Evolutionary conservation across 2,797 vertebrate species (phyloP), one percentile per base, ranked within the genome.

Genomic region (Tiaroga cobitis): DNA sequence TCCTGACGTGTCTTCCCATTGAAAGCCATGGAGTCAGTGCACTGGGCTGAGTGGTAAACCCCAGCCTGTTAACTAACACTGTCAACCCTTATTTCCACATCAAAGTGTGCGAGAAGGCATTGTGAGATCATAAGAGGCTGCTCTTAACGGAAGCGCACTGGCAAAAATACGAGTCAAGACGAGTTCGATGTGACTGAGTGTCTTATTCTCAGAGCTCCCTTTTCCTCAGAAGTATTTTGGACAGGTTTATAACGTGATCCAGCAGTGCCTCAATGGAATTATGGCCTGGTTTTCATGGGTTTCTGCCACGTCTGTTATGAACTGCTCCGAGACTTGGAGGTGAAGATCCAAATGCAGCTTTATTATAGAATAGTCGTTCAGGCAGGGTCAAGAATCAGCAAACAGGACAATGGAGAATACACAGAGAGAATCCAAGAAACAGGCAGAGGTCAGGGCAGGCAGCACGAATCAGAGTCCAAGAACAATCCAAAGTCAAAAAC

Each of bases 51-150:
- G 74, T 59, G 37, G 16, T 41, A 46, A 69, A 70, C 10, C 65
- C 75, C 19, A 19, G 46, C 72, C 49, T 37, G 16, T 79, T 76
- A 81, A 85, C 84, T 81, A 73, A 72, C 81, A 80, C 19, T 61
- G 63, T 81, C 77, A 70, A 78, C 72, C 39, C 41, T 84, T 49
- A 83, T 88, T 89, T 88, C 80, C 85, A 88, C 82, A 80, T 88
- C 87, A 88, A 89, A 89, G 76, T 21, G 7, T 73, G 51, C 7
- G 10, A 84, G 69, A 46, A 80, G 78, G 49, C 78, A 81, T 51
- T 82, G 75, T 82, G 85, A 61, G 75, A 70, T 78, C 67, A 70
- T 72, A 83, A 85, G 75, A 78, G 79, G 75, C 29, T 59, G 72
- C 49, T 77, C 73, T 82, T 88, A 86, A 82, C 32, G 39, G 68